Percentiles rank a stretch among this genome's conserved stretches.
Conservation (phyloP, 2,888 invertebrate genomes). For the Epiperipatus broadwayi region DNA sequence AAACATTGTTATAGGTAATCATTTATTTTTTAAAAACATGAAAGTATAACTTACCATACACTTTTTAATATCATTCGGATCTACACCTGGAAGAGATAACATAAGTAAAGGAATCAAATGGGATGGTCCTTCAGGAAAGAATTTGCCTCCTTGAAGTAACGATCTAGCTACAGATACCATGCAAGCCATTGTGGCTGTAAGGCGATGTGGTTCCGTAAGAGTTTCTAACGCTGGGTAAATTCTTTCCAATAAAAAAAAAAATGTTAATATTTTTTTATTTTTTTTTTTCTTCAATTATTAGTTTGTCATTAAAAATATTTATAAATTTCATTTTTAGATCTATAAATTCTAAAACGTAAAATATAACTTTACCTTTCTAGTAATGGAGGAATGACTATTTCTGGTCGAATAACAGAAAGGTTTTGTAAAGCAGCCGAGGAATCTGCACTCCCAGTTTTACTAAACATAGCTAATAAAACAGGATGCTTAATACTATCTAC, state of each 20-base stretch:
- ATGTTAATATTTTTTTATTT: too few species aligned
- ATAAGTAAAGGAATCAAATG: slow-evolving; percentile 62
- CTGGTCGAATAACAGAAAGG: slow-evolving; percentile 57
- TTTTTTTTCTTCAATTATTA: too few species aligned
- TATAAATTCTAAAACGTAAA: slow-evolving; percentile 11
- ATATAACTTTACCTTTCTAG: slow-evolving; percentile 43
- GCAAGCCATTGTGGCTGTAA: slow-evolving; percentile 49
- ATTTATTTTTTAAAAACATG: neutral
- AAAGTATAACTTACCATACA: slow-evolving; percentile 18
- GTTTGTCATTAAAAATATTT: too few species aligned
- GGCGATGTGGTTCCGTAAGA: slow-evolving; percentile 66
- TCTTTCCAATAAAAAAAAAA: slow-evolving; percentile 34
- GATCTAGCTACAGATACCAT: slow-evolving; percentile 47
- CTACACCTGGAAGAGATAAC: slow-evolving; percentile 64
- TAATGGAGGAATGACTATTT: slow-evolving; percentile 58
- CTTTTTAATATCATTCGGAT: slow-evolving; percentile 60
- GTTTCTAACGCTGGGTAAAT: slow-evolving; percentile 61
- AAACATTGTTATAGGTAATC: neutral
- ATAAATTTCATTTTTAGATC: too few species aligned
- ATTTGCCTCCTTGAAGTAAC: slow-evolving; percentile 32
- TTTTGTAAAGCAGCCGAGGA: slow-evolving; percentile 49
- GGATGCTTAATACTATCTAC: slow-evolving; percentile 51
- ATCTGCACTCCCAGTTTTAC: slow-evolving; percentile 40
- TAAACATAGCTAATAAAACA: slow-evolving; percentile 57
- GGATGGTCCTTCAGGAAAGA: slow-evolving; percentile 51